Evolutionary conservation across 23 tunicate genomes (phyloP), one percentile per base, ranked within the genome.

Genomic region (Phallusia fumigata): DNA sequence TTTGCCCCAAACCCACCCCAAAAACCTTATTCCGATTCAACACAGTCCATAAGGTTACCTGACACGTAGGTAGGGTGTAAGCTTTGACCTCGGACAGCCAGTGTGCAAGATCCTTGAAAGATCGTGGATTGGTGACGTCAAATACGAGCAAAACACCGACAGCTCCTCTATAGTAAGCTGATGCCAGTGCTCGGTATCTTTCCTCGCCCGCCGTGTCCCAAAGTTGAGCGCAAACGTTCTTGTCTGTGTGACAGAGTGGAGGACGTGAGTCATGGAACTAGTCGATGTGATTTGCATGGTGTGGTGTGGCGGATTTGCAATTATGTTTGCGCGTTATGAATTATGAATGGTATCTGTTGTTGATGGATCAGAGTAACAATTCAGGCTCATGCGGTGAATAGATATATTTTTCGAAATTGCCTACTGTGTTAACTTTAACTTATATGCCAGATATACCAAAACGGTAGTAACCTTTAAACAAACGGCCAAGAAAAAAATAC

Each of bases 151-250:
- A 52, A n/a, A 96, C 96, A 12, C 99, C 99, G 19, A 87, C 89
- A 65, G 96, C 96, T 2, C 99, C 99, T 77, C 99, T 81, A 80
- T 89, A 95, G 64, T 94, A 94, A 30, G 98, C 98, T 0, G 98
- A 94, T 19, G 98, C 98, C 22, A 94, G 88, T 0, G 98, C 98
- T 35, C 98, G 76, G 81, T 94, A 94, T 64, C 98, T 86, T 65
- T 94, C 98, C 64, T 94, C 94, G 0, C 98, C 98, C 16, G 98
- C 98, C 28, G 98, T 94, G 81, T 94, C 98, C 98, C 98, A 94
- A 24, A 94, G 52, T 77, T 94, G 98, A 11, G 89, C 84, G 74
- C 98, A 94, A 30, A 94, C 85, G n/a, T 58, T 75, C 35, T 84
- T 84, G 35, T 26, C 94, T 89, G 45, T 30, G 58, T 47, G 18